These are phyloP conservation scores for Parascotia fuliginaria DNA, from an alignment of 2,888 invertebrate species.

Conservation along the genomic window DNA sequence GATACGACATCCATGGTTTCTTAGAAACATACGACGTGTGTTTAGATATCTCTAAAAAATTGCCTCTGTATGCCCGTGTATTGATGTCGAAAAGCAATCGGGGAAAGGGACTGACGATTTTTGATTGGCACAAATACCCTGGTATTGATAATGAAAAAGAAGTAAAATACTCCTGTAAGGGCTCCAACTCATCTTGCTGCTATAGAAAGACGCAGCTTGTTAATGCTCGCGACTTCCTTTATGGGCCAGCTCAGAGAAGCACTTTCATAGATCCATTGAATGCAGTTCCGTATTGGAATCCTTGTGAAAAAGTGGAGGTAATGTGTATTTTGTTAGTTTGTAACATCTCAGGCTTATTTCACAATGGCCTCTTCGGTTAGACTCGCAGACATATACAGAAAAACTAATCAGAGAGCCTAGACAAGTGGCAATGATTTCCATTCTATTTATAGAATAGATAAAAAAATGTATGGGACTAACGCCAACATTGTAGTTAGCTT, in stretches of 20 bases:
- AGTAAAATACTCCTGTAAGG: conserved; percentile 23
- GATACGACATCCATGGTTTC: conserved; percentile 28
- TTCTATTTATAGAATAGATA: too few relatives aligned
- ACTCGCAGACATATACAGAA: too few relatives aligned
- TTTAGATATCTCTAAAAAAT: conserved; percentile 22
- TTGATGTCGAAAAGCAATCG: conserved; percentile 12
- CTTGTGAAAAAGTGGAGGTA: conserved; percentile 26
- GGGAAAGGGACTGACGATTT: neutral
- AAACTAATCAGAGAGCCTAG: too few relatives aligned
- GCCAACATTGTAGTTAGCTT: too few relatives aligned
- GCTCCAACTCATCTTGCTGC: conserved; percentile 23
- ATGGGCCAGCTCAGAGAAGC: conserved; percentile 32
- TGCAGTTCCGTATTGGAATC: conserved; percentile 32
- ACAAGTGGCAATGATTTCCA: too few relatives aligned
- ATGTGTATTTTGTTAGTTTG: neutral
- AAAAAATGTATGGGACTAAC: too few relatives aligned
- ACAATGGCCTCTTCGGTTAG: too few relatives aligned
- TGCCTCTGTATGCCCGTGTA: conserved; percentile 30
- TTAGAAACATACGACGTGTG: conserved; percentile 41
- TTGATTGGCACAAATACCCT: conserved; percentile 27
- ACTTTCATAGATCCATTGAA: conserved; percentile 43
- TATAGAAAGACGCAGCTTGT: conserved; percentile 42
- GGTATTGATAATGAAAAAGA: conserved; percentile 8
- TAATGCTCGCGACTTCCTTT: conserved; percentile 32
- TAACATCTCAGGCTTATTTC: too few relatives aligned